Conservation (phyloP, 2,113 vertebrate species). For the Halichoerus grypus region DNA sequence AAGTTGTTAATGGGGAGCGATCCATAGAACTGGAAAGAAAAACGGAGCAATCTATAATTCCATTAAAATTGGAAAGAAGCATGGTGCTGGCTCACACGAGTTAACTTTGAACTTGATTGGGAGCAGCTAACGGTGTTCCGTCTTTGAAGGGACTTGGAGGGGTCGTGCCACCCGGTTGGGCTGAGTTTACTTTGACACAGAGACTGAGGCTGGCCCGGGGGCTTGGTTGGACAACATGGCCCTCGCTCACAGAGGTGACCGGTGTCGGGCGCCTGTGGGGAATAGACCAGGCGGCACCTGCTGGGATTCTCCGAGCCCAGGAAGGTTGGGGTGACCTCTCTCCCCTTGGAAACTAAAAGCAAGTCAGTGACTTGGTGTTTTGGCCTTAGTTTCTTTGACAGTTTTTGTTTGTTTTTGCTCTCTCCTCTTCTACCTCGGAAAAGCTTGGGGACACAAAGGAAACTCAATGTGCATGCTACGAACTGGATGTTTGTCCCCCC, state of each 20-base stretch:
- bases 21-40: background rate
- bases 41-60: background rate
- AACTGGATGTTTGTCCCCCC: background rate
- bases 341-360: background rate
- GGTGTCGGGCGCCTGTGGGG: fast-evolving
- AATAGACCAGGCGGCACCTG: background rate
- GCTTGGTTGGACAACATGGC: background rate
- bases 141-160: background rate
- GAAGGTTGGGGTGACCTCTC: background rate
- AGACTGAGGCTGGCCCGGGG: background rate
- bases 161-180: background rate
- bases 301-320: background rate
- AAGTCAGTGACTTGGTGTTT: background rate
- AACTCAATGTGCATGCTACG: background rate
- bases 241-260: fast-evolving
- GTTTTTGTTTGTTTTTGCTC: background rate
- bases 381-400: background rate
- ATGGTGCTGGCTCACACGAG: fast-evolving
- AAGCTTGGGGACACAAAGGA: background rate
- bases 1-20: background rate
- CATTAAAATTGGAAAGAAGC: background rate
- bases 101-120: background rate
- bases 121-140: too few species aligned
- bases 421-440: background rate
- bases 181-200: background rate